Evolutionary conservation across 1,140 invertebrate genomes (phyloP), one percentile per base, ranked within the genome.

Genomic region (Eriocheir sinensis): DNA sequence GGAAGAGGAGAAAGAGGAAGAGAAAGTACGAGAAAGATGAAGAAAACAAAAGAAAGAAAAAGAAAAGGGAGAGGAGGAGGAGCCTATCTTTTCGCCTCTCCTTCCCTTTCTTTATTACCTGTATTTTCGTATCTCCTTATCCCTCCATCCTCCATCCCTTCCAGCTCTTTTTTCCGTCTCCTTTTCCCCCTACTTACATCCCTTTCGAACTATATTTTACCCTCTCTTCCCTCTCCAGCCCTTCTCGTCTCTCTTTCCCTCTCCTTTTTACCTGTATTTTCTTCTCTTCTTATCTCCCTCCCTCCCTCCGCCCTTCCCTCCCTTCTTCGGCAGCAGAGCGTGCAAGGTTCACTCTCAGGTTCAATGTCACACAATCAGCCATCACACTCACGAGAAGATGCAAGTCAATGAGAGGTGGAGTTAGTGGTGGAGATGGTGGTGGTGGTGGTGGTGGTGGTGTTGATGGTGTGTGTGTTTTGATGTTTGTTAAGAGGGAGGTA

Each of bases 251-350:
- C 60, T 72, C 60, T 72, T n/a, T 72, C 12, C n/a, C 60, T 72
- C 21, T 72, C 12, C 12, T 53, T n/a, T 72, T n/a, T 72, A 21
- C n/a, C 60, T 72, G 21, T 72, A 21, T 72, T n/a, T 72, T n/a
- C n/a, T n/a, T 72, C 60, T 72, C 60, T 72, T n/a, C n/a, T n/a
- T 72, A 9, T 44, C 86, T 44, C 85, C 27, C 88, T 53, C 38
- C 30, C 48, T n/a, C 89, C n/a, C 17, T 32, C 21, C 38, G 38
- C 89, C 15, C 48, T 53, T 44, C 30, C 32, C 72, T 36, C 17
- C 89, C 38, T 48, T 90, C 36, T 44, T 48, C 89, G 60, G 60
- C 89, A 90, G 17, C 89, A 53, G 89, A 90, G 32, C 89, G 60
- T 72, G 89, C 53, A 90, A 32, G 89, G 89, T 90, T 90, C 89